Base-by-base conservation (phyloP, 1,140 invertebrate species). In the Helicoverpa zea region DNA sequence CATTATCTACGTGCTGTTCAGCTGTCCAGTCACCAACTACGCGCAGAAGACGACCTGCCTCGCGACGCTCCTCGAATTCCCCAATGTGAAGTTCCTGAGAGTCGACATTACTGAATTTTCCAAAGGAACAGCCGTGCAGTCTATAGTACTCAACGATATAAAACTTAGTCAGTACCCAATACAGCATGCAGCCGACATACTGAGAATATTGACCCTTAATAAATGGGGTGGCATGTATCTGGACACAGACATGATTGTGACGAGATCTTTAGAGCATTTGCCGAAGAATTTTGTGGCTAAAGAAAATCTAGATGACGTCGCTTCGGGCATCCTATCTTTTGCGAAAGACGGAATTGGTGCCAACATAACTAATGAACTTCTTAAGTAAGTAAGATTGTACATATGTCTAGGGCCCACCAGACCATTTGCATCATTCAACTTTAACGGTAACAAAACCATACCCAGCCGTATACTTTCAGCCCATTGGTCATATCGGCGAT, bases 141-240 rank as follows among this genome's bases (percentile, higher is more conserved):
- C 95, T 12, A 96, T 97, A 95, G 96, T 96, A 30, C 81, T 18
- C 0, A 35, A 79, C 12, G 3, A 29, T n/a, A 9, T 61, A 18
- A 61, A 51, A 3, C 16, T 72, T 10, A 72, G 66, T 47, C 18
- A 2, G 11, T 61, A 12, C n/a, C 52, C 30, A 4, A 51, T 61
- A 51, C 52, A 68, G 23, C 95, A 97, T 92, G 96, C 97, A 81
- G 96, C 96, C 16, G 97, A 98, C 86, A 95, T 97, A 16, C 86
- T 98, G 43, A 95, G 97, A 80, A 98, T 96, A 82, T 85, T 97
- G 12, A 97, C 97, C 0, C 89, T 98, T 0, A 98, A 96, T 95
- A 98, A 97, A 87, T 98, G 96, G 79, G 97, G 97, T 43, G 98
- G 98, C 0, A 96, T 97, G 54, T 98, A 98, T 89, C 88, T 98